Evolutionary conservation across 2,888 invertebrate genomes (phyloP).

Genomic region (Noctua pronuba): DNA sequence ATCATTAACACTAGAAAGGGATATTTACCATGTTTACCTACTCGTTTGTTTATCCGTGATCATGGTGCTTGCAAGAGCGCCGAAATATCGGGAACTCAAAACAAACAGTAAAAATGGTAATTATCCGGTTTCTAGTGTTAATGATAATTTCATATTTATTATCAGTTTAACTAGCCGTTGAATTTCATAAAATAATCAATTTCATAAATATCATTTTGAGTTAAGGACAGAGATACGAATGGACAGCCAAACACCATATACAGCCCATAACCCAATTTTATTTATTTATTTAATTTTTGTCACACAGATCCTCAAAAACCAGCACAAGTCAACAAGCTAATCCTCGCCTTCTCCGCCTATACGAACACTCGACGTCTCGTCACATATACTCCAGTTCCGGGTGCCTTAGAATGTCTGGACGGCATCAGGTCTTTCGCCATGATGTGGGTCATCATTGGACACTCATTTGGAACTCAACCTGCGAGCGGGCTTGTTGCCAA

Average conservation of each 20-base stretch:
- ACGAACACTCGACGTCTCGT: conserved; percentile 83
- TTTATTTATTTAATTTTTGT: no score
- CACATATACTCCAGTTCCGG: conserved; percentile 75
- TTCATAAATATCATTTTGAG: no score
- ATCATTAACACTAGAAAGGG: no score
- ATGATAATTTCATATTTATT: no score
- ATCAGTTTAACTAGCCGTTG: background rate
- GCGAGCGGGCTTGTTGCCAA: conserved; percentile 67
- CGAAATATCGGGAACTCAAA: no score
- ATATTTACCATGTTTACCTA: no score
- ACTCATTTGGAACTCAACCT: conserved; percentile 73
- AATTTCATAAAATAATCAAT: no score
- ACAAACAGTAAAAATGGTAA: no score
- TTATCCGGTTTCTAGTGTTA: no score
- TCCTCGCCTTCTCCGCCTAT: conserved; percentile 77
- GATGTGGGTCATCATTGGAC: conserved; percentile 88
- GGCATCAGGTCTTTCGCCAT: conserved; percentile 86
- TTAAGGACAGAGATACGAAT: background rate
- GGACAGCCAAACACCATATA: background rate
- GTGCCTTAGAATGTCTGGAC: conserved; percentile 84
- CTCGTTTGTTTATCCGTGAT: no score
- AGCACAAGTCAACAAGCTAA: conserved; percentile 76
- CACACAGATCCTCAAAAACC: conserved; percentile 76
- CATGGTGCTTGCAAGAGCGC: no score
- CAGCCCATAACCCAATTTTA: background rate